Percentiles rank a stretch among this genome's conserved stretches.
Conservation (phyloP, 2,113 vertebrate species). For the Protobothrops mucrosquamatus region DNA sequence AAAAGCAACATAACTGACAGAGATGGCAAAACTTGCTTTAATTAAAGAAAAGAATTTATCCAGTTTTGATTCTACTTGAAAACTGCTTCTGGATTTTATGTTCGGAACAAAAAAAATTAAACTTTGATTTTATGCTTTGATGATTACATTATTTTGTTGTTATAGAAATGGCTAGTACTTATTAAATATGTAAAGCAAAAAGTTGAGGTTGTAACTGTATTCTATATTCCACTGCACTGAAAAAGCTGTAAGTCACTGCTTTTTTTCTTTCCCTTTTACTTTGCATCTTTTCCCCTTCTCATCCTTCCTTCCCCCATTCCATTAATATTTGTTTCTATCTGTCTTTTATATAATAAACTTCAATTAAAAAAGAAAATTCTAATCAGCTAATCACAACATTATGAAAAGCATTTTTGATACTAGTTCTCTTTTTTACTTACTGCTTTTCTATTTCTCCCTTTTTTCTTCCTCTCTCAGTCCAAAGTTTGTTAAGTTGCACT, state of each 20-base stretch:
- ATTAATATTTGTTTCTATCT: neutral
- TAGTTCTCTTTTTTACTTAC: neutral
- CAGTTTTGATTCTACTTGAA: neutral
- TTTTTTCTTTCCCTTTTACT: neutral
- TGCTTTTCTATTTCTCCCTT: constrained; percentile 21
- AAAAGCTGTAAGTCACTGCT: neutral
- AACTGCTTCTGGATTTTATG: neutral
- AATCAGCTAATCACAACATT: neutral
- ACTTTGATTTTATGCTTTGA: neutral
- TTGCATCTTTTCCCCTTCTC: neutral
- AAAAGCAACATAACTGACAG: neutral
- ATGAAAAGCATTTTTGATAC: neutral
- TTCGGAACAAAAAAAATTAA: neutral
- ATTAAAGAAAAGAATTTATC: neutral
- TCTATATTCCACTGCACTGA: neutral
- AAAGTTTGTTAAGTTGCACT: neutral
- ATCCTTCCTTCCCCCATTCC: neutral
- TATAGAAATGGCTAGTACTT: neutral
- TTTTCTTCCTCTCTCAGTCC: neutral
- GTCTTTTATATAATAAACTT: neutral
- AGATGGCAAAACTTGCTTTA: neutral
- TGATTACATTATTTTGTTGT: neutral
- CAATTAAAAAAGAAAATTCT: neutral
- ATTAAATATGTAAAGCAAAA: neutral
- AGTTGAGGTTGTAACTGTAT: neutral